Evolutionary conservation across 2,888 invertebrate genomes (phyloP).

Genomic region (Ochropleura plecta): DNA sequence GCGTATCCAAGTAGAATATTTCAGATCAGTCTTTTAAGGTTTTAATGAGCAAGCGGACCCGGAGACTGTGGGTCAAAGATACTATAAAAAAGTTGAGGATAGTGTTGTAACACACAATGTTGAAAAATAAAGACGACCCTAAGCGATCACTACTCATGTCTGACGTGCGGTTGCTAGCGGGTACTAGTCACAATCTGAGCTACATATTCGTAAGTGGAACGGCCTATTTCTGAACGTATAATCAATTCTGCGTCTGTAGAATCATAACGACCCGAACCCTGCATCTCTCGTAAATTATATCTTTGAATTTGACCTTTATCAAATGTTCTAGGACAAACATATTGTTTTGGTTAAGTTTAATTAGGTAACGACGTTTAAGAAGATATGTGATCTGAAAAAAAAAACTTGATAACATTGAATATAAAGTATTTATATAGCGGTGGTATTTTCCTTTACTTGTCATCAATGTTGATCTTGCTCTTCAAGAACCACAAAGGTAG

Average conservation of each 20-base stretch:
- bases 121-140: background rate
- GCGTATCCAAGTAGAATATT: background rate
- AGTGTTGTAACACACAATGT: background rate
- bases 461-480: background rate
- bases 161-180: no score
- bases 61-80: background rate
- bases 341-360: background rate
- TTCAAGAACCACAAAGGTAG: background rate
- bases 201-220: background rate
- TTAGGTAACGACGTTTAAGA: background rate
- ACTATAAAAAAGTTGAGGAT: background rate
- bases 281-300: background rate
- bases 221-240: background rate
- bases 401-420: background rate
- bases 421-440: background rate
- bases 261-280: background rate
- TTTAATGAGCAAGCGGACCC: background rate
- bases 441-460: slow-evolving; percentile 18
- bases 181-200: background rate
- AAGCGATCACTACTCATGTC: background rate
- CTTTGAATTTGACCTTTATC: background rate
- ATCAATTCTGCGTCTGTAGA: background rate
- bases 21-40: background rate
- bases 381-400: background rate
- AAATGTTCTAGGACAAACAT: background rate